These are phyloP conservation scores for Lycia hirtaria DNA, from an alignment of 2,888 invertebrate species.

Conservation along the genomic window DNA sequence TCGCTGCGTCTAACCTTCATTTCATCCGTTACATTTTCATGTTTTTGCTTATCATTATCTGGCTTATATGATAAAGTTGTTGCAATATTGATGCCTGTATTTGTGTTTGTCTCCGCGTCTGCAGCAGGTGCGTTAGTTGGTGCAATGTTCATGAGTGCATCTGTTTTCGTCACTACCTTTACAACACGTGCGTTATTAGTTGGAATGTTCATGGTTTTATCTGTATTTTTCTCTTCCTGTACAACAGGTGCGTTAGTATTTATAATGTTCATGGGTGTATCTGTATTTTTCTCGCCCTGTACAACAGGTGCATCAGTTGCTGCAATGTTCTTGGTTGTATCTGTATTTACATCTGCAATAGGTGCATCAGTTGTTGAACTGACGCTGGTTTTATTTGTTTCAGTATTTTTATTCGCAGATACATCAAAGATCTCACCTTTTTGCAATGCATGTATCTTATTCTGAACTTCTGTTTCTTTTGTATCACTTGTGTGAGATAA, in stretches of 20 bases:
- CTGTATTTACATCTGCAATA: not conserved
- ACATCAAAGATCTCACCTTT: too few relatives aligned
- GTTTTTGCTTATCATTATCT: slow-evolving; percentile 18
- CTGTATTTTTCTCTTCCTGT: too few relatives aligned
- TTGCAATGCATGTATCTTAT: slow-evolving; percentile 57
- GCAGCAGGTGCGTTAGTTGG: not conserved
- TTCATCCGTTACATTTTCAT: slow-evolving; percentile 32
- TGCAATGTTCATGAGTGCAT: not conserved
- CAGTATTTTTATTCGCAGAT: slow-evolving; percentile 51
- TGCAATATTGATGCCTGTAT: slow-evolving; percentile 30
- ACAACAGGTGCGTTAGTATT: too few relatives aligned
- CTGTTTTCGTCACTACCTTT: too few relatives aligned
- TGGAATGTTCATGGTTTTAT: too few relatives aligned
- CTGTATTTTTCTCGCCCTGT: too few relatives aligned
- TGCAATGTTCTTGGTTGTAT: too few relatives aligned
- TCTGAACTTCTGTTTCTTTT: slow-evolving; percentile 53
- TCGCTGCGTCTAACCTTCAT: slow-evolving; percentile 54
- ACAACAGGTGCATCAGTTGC: too few relatives aligned
- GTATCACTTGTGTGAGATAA: slow-evolving; percentile 43
- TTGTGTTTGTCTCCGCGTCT: slow-evolving; percentile 5
- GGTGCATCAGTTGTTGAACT: not conserved
- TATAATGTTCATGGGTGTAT: too few relatives aligned
- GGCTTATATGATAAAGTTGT: slow-evolving; percentile 31
- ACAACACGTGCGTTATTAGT: too few relatives aligned
- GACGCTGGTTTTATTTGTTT: slow-evolving; percentile 21